Evolutionary conservation across 2,113 vertebrate species (phyloP), one percentile per base, ranked within the genome.

Genomic region (Phylloscopus trochilus): DNA sequence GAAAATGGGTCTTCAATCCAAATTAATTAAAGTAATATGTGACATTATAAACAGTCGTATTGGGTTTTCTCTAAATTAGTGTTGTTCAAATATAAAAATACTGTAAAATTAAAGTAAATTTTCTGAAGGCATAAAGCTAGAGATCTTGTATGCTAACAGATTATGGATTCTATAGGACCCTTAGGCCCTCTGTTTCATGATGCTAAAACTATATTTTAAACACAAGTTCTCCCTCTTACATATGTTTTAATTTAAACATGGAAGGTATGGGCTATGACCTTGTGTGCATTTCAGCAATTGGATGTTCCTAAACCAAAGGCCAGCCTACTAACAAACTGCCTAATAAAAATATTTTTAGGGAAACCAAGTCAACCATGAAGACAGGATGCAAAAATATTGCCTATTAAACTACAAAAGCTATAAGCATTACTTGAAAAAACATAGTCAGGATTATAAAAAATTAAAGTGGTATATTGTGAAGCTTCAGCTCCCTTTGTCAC

Each of bases 291-390:
- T 83, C 90, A 93, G 3, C 13, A 85, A 37, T 24, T 89, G 80
- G 68, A 70, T 53, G 33, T 43, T 81, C 51, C 77, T 84, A 82
- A 84, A 64, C 55, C 19, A 70, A 95, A 87, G 68, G 15, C 56
- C 31, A 33, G 20, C 4, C 76, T 56, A 88, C 56, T 74, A 83
- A 88, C 52, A 89, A 95, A 77, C 86, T 74, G 47, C 52, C 74
- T 91, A 64, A 77, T 88, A 88, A 95, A 95, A 88, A 86, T 49
- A 88, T 75, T 88, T 88, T 92, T 28, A 75, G 35, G 59, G 55
- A 78, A 89, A 68, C 3, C 68, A 79, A 81, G 74, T 78, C 51
- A 88, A 18, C 46, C n/a, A 41, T 93, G 58, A 92, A 86, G 62
- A 85, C 28, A 47, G 78, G 33, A 87, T 66, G 15, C 31, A 92